Evolutionary conservation across 2,113 vertebrate species (phyloP), one percentile per base, ranked within the genome.

Genomic region (Otis tarda): DNA sequence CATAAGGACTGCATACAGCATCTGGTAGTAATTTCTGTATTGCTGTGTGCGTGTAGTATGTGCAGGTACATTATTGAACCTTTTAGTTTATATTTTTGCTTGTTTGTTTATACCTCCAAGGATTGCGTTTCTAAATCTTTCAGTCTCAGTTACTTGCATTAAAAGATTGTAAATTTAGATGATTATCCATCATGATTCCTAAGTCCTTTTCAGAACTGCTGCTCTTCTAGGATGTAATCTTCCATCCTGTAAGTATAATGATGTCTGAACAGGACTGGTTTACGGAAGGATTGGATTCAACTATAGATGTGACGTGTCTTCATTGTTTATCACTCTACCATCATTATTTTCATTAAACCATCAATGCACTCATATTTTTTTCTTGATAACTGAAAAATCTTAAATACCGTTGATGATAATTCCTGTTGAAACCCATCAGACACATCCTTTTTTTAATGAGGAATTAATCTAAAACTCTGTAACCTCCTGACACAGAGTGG

Each of bases 101-200:
- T 84, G 89, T 89, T 87, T 91, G 73, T 89, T 94, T 35, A 55
- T 85, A 80, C 96, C 83, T 94, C 70, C 91, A 60, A 89, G 95
- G 77, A 82, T 4, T 89, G 96, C 92, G 30, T 94, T 85, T 95
- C 79, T 35, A 94, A 68, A 61, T 82, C 92, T 89, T 69, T 76
- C 93, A 89, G 94, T 84, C 88, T 94, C 94, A 79, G 92, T 79
- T 94, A 91, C 94, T 94, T 76, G 89, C 92, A 91, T 95, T 96
- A 94, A 95, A 96, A 89, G 89, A 65, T 94, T 90, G 95, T 96
- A 55, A 87, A 84, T 95, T 20, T 83, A 77, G 96, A 28, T 87
- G 70, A 9, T 92, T 91, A 86, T 80, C 92, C 94, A 94, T 89
- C 61, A 90, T 94, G 95, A 31, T 89, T 87, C 86, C 81, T 70